These are phyloP conservation scores for Hozukius guyotensis DNA, from an alignment of 2,797 vertebrate species.

Conservation along the genomic window DNA sequence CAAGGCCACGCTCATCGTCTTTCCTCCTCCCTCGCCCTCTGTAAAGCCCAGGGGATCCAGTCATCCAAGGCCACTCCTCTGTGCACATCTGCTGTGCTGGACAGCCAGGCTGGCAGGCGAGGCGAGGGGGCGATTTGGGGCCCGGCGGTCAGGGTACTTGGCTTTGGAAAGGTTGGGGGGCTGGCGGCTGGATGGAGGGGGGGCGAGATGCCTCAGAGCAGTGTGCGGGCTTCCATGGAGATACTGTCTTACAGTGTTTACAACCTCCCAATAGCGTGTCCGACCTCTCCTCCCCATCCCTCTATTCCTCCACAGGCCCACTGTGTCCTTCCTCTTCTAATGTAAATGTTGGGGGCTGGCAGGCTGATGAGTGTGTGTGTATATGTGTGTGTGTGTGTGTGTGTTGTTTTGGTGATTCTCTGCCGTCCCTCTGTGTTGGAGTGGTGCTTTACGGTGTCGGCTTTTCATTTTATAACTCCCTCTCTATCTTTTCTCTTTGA, in stretches of 20 bases:
- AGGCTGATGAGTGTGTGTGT: conserved; percentile 47
- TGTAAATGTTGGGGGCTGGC: conserved; percentile 82
- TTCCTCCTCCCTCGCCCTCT: conserved; percentile 31
- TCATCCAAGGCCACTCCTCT: conserved; percentile 77
- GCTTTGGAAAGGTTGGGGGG: conserved; percentile 65
- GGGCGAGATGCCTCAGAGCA: conserved; percentile 78
- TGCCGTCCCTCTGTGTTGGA: conserved; percentile 62
- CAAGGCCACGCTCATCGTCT: conserved; percentile 69
- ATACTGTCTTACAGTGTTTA: conserved; percentile 85
- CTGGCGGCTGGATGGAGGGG: conserved; percentile 49
- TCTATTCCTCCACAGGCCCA: conserved; percentile 68
- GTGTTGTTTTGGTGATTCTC: conserved; percentile 71
- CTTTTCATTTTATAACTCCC: conserved; percentile 67
- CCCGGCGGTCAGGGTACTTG: conserved; percentile 62
- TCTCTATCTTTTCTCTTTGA: conserved; percentile 61
- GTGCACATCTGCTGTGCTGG: conserved; percentile 84
- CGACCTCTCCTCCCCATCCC: conserved; percentile 65
- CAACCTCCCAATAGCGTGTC: conserved; percentile 73
- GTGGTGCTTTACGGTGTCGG: conserved; percentile 62
- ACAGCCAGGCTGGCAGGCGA: conserved; percentile 71
- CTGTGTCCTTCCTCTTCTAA: conserved; percentile 81
- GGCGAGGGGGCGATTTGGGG: conserved; percentile 65
- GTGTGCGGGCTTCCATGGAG: conserved; percentile 80
- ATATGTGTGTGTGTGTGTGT: conserved; percentile 23
- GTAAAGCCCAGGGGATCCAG: conserved; percentile 69